These are phyloP conservation scores for Taenioides sp. DNA, from an alignment of 2,797 vertebrate species.

Conservation along the genomic window DNA sequence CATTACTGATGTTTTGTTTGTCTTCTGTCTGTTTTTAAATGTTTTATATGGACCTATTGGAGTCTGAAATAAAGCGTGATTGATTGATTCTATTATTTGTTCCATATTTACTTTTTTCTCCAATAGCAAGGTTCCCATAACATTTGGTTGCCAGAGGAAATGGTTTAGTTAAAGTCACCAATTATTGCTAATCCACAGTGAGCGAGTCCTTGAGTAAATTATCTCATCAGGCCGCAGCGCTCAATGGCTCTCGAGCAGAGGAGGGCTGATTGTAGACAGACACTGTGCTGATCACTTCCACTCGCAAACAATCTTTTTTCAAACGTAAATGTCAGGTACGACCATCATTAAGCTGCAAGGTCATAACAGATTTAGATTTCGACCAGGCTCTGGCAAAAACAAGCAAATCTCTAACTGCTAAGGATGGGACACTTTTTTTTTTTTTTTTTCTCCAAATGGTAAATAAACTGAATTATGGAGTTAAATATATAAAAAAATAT, in stretches of 20 bases:
- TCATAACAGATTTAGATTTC: neutral
- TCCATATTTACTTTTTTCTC: neutral
- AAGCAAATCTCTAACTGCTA: conserved; percentile 4
- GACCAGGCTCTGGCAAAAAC: conserved; percentile 9
- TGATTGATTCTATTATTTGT: neutral
- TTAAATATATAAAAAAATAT: no score
- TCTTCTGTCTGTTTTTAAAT: no score
- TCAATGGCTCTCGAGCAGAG: conserved; percentile 27
- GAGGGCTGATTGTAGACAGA: conserved; percentile 23
- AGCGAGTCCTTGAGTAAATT: conserved; percentile 26
- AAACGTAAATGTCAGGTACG: neutral
- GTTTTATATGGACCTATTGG: no score
- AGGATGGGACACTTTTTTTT: no score
- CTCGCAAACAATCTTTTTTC: conserved; percentile 10
- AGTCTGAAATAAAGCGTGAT: no score
- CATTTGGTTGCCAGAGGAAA: neutral
- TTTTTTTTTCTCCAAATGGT: no score
- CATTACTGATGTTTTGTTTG: no score
- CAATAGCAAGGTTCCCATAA: neutral
- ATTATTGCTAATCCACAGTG: conserved; percentile 10
- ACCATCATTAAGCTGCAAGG: conserved; percentile 7
- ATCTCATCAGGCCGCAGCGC: conserved; percentile 22
- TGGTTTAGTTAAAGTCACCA: neutral
- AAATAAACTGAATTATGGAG: no score
- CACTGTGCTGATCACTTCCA: conserved; percentile 16